A percentile compares a stretch with the other conserved stretches of the same genome.
Conservation (phyloP, 2,888 invertebrate species). For the Micoletzkya japonica region DNA sequence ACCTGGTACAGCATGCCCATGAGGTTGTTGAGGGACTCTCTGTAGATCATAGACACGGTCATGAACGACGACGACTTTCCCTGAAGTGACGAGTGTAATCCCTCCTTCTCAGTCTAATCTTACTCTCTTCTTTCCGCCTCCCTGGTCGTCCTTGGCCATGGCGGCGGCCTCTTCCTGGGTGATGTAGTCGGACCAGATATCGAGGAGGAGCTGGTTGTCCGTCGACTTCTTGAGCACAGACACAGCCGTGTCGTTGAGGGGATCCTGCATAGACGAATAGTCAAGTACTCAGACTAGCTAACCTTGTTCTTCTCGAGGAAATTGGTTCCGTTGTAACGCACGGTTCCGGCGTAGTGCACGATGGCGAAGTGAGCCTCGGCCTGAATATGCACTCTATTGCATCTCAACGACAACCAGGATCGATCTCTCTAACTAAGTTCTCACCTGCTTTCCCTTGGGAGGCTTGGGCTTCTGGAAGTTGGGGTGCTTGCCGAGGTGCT, state of each 20-base stretch:
- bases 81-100: slow-evolving; percentile 20
- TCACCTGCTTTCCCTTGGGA: slow-evolving; percentile 69
- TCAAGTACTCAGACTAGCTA: background rate
- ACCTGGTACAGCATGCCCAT: slow-evolving; percentile 88
- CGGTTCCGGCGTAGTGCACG: slow-evolving; percentile 97
- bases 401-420: background rate
- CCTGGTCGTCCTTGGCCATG: slow-evolving; percentile 47
- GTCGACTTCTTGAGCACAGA: slow-evolving; percentile 62
- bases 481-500: slow-evolving; percentile 91
- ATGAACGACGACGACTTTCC: slow-evolving; percentile 70
- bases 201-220: slow-evolving; percentile 79
- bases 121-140: slow-evolving; percentile 57
- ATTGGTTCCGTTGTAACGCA: slow-evolving; percentile 68
- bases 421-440: background rate
- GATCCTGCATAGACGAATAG: slow-evolving; percentile 59
- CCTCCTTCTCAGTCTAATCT: slow-evolving; percentile 68
- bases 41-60: slow-evolving; percentile 98
- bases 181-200: slow-evolving; percentile 66
- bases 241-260: slow-evolving; percentile 68
- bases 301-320: slow-evolving; percentile 69
- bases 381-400: background rate
- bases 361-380: slow-evolving; percentile 97
- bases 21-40: slow-evolving; percentile 84
- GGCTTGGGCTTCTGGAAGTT: slow-evolving; percentile 91
- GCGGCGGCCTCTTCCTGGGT: slow-evolving; percentile 63